Conservation (phyloP, 2,888 invertebrate species). For the Caenorhabditis becei region DNA sequence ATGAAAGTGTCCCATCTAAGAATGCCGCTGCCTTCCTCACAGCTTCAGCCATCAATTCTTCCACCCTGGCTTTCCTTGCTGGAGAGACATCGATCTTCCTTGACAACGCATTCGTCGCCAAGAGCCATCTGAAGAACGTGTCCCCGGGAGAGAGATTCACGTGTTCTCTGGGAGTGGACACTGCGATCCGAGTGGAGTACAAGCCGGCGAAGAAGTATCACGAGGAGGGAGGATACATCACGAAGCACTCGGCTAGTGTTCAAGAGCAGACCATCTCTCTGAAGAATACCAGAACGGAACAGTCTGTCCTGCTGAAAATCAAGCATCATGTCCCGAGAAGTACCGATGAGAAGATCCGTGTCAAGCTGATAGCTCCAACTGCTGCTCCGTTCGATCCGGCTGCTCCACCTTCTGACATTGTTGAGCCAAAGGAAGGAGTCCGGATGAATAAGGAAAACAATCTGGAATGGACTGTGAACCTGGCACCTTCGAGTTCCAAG, state of each 20-base stretch:
- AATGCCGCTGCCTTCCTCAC: conserved; percentile 72
- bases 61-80: conserved; percentile 67
- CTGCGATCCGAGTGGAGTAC: conserved; percentile 82
- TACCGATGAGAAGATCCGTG: conserved; percentile 76
- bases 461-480: conserved; percentile 69
- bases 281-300: conserved; percentile 68
- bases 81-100: conserved; percentile 75
- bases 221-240: conserved; percentile 74
- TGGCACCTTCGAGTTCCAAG: conserved; percentile 22
- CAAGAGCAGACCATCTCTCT: conserved; percentile 73
- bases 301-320: conserved; percentile 68
- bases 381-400: conserved; percentile 24
- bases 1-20: conserved; percentile 81
- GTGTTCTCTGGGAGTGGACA: conserved; percentile 82
- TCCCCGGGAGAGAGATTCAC: conserved; percentile 81
- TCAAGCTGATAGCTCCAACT: conserved; percentile 41
- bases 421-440: conserved; percentile 47
- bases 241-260: conserved; percentile 58
- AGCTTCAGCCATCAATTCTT: conserved; percentile 71
- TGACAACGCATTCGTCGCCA: conserved; percentile 74
- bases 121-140: conserved; percentile 79
- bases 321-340: conserved; percentile 74
- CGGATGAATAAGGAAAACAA: conserved; percentile 61
- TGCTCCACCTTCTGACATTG: neutral
- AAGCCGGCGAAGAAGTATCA: conserved; percentile 82